Percentiles rank a stretch among this genome's conserved stretches.
phyloP scores from a whole-genome alignment of 2,888 invertebrate genomes.

The Drosophila quasianomalipes region DNA sequence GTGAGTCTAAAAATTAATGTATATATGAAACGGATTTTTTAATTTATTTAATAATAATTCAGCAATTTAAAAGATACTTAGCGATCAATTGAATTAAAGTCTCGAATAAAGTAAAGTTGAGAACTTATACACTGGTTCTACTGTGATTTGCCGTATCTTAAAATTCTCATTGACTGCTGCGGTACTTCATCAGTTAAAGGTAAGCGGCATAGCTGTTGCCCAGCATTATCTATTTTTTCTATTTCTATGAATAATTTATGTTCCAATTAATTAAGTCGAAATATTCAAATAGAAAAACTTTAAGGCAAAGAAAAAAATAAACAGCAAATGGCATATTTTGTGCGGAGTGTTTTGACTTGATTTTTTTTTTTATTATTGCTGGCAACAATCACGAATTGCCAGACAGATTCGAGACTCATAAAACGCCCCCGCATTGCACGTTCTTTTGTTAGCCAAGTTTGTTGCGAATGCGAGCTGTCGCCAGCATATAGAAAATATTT shows the following conservation, averaged over 20 bases:
- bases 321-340: conserved; percentile 56
- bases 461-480: conserved; percentile 44
- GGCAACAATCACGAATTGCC: conserved; percentile 66
- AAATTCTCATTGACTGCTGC: background rate
- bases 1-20: background rate
- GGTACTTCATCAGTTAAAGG: conserved; percentile 22
- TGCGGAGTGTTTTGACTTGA: conserved; percentile 39
- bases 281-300: conserved; percentile 48
- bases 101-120: background rate
- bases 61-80: background rate
- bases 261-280: conserved; percentile 70
- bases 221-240: conserved; percentile 39
- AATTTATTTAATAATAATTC: too few species aligned
- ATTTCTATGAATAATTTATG: conserved; percentile 65
- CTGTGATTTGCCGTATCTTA: conserved; percentile 27
- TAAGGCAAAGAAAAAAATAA: background rate
- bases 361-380: conserved; percentile 14
- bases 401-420: conserved; percentile 62
- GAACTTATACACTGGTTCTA: background rate
- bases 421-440: conserved; percentile 68
- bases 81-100: background rate
- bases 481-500: conserved; percentile 31
- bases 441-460: conserved; percentile 46
- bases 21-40: background rate
- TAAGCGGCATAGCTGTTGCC: conserved; percentile 36